Evolutionary conservation across 1,140 invertebrate genomes (phyloP).

Genomic region (Meloidogyne chitwoodi): DNA sequence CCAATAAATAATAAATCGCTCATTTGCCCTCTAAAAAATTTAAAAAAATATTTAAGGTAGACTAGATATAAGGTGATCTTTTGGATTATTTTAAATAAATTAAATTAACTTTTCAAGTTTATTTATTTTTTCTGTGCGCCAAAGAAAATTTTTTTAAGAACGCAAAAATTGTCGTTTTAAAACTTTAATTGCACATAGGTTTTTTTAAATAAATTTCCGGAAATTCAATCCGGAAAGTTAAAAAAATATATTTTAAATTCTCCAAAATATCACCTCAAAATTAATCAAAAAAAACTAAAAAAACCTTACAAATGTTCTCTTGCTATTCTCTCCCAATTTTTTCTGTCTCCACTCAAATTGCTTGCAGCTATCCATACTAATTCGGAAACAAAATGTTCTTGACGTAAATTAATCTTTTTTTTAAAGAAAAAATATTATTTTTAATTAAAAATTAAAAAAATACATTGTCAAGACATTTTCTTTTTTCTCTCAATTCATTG

Average conservation of each 20-base stretch:
- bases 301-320: constrained; percentile 47
- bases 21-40: constrained; percentile 35
- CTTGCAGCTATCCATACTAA: constrained; percentile 41
- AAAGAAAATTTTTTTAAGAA: not conserved
- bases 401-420: constrained; percentile 47
- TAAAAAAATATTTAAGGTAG: not conserved
- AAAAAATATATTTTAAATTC: too few species aligned
- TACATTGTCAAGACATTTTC: constrained; percentile 18
- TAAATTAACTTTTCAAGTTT: not conserved
- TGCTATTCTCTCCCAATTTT: constrained; percentile 42
- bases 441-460: not conserved
- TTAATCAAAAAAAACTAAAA: not conserved
- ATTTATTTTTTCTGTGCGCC: not conserved
- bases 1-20: constrained; percentile 57
- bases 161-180: not conserved
- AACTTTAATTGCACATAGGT: not conserved
- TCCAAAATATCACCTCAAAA: too few species aligned
- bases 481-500: constrained; percentile 50
- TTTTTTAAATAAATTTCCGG: too few species aligned
- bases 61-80: not conserved
- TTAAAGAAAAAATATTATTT: constrained; percentile 22
- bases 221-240: too few species aligned
- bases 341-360: constrained; percentile 36
- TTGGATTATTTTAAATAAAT: not conserved
- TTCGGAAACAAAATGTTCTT: constrained; percentile 49